Conservation (phyloP, 2,888 invertebrate genomes). For the Cyclophora punctaria region DNA sequence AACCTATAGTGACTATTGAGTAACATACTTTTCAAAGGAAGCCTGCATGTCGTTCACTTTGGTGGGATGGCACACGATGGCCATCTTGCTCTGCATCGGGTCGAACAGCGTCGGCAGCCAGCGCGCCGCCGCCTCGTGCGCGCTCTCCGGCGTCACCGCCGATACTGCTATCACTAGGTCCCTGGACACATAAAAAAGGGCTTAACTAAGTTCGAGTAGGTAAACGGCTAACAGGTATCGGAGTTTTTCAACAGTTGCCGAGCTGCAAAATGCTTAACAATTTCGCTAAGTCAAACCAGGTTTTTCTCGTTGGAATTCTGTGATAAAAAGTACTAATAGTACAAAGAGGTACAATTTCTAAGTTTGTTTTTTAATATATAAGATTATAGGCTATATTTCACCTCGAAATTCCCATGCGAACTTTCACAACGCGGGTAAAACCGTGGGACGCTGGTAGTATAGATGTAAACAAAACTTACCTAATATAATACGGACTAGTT, state of each 20-base stretch:
- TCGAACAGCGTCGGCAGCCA: constrained; percentile 83
- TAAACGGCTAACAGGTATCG: too few species aligned
- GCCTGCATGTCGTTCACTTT: constrained; percentile 80
- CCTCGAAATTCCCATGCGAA: too few species aligned
- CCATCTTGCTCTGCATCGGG: constrained; percentile 74
- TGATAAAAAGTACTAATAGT: too few species aligned
- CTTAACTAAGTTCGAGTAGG: too few species aligned
- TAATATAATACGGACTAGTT: constrained; percentile 79
- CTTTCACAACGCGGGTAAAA: too few species aligned
- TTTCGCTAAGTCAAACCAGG: background rate
- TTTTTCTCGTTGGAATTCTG: too few species aligned
- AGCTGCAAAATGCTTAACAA: too few species aligned
- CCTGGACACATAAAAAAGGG: constrained; percentile 41
- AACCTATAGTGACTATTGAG: background rate
- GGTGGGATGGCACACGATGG: constrained; percentile 84
- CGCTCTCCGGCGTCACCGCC: constrained; percentile 76
- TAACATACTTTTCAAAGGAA: constrained; percentile 79
- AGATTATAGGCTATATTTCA: too few species aligned
- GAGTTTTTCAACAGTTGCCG: too few species aligned
- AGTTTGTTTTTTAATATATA: too few species aligned
- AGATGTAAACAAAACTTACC: constrained; percentile 44
- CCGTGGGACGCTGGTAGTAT: too few species aligned
- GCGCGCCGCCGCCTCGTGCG: constrained; percentile 79
- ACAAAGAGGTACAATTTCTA: too few species aligned
- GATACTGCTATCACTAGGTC: constrained; percentile 79